These are phyloP conservation scores for Ormyrus thymus DNA, from an alignment of 2,888 invertebrate species.

Conservation along the genomic window DNA sequence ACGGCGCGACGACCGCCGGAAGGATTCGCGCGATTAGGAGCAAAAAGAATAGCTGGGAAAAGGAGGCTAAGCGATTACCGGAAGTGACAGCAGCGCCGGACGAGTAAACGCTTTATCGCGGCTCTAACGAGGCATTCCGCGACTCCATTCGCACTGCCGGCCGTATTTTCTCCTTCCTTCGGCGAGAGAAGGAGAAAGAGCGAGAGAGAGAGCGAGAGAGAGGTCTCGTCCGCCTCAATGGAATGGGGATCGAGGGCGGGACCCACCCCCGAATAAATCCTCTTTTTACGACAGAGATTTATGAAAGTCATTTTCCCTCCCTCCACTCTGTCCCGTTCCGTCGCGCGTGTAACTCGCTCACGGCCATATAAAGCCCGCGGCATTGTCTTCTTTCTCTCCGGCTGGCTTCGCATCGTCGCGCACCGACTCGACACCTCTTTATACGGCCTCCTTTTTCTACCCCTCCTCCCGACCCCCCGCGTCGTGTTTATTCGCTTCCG, in stretches of 20 bases:
- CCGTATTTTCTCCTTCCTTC: not conserved
- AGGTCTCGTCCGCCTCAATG: slow-evolving; percentile 45
- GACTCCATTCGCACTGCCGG: slow-evolving; percentile 9
- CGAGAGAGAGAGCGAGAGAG: not conserved
- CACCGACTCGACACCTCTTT: slow-evolving; percentile 25
- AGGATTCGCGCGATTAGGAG: slow-evolving; percentile 26
- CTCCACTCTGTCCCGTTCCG: not conserved
- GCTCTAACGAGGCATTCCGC: slow-evolving; percentile 70
- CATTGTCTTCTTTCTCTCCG: slow-evolving; percentile 28
- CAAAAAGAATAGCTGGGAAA: not conserved
- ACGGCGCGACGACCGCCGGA: slow-evolving; percentile 2
- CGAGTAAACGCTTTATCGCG: slow-evolving; percentile 72
- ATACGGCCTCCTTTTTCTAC: slow-evolving; percentile 10
- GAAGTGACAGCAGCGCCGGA: slow-evolving; percentile 68
- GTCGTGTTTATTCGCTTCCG: slow-evolving; percentile 11
- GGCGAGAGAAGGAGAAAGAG: not conserved
- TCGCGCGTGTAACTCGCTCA: slow-evolving; percentile 38
- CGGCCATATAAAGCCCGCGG: slow-evolving; percentile 28
- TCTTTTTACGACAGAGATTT: slow-evolving; percentile 75
- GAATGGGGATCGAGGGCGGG: slow-evolving; percentile 64
- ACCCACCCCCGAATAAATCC: slow-evolving; percentile 72
- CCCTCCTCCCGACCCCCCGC: not conserved
- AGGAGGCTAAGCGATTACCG: slow-evolving; percentile 67
- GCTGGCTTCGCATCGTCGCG: not conserved
- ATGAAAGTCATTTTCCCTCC: slow-evolving; percentile 71